phyloP scores from a whole-genome alignment of 2,113 vertebrate species.

The Xenopus tropicalis region UCB_Xtro_10.0 CM004446.2:98711501-98712000 shows the following conservation, averaged over 20 bases:
- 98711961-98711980: slow-evolving; percentile 11
- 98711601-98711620: slow-evolving; percentile 35
- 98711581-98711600: slow-evolving; percentile 17
- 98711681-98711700: slow-evolving; percentile 4
- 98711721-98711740: slow-evolving; percentile 28
- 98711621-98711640: slow-evolving; percentile 21
- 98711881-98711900: slow-evolving; percentile 19
- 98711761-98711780: neutral
- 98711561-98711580: slow-evolving; percentile 22
- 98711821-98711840: slow-evolving; percentile 26
- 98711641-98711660: slow-evolving; percentile 26
- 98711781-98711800: slow-evolving; percentile 10
- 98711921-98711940: slow-evolving; percentile 31
- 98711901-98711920: slow-evolving; percentile 25
- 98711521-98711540: neutral
- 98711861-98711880: slow-evolving; percentile 21
- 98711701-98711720: slow-evolving; percentile 36
- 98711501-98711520: slow-evolving; percentile 6
- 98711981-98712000: slow-evolving; percentile 13
- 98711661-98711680: neutral
- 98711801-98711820: neutral
- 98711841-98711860: slow-evolving; percentile 18
- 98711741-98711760: slow-evolving; percentile 1
- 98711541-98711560: neutral
- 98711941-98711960: slow-evolving; percentile 20